Evolutionary conservation across 2,797 vertebrate genomes (phyloP), one percentile per base, ranked within the genome.

Genomic region (Bovichtus diacanthus): DNA sequence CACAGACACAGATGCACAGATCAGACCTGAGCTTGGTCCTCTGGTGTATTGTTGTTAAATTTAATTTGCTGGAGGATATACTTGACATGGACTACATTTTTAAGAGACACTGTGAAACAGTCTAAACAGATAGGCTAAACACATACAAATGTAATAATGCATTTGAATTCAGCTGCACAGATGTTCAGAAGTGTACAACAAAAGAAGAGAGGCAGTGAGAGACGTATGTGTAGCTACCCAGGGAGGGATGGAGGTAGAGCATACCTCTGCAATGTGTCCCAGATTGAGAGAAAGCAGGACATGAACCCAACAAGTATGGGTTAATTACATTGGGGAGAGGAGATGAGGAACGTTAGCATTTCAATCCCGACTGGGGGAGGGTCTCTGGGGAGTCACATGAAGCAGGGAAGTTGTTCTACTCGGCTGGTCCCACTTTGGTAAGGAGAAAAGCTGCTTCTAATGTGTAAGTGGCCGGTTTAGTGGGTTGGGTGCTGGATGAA

Each of bases 271-370:
- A 84, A 50, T 81, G 89, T 92, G 93, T 93, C 94, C 93, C 90
- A 94, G 91, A 92, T 94, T 92, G 90, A 89, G 88, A 83, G 83
- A 94, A 94, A 92, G 90, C 90, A 90, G 91, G 87, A 93, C 86
- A 79, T 91, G 92, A 94, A 93, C 93, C 88, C 86, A 93, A 92
- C 88, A 84, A 87, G 92, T 81, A 80, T 83, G 90, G 94, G 93
- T 95, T 95, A 95, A 95, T 95, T 95, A 93, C 93, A 91, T 93
- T 72, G 87, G 93, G 93, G 91, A 94, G 89, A 93, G 54, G 78
- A 86, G 84, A 93, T 85, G 84, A 90, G 76, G 74, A 87, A 81
- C 70, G 79, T 92, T 92, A 91, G 92, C 90, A 90, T 90, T 92
- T 92, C 90, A 90, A 91, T 87, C 90, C 87, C 66, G 72, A 86